Conservation (phyloP, 2,888 invertebrate species). For the Tridacna gigas region DNA sequence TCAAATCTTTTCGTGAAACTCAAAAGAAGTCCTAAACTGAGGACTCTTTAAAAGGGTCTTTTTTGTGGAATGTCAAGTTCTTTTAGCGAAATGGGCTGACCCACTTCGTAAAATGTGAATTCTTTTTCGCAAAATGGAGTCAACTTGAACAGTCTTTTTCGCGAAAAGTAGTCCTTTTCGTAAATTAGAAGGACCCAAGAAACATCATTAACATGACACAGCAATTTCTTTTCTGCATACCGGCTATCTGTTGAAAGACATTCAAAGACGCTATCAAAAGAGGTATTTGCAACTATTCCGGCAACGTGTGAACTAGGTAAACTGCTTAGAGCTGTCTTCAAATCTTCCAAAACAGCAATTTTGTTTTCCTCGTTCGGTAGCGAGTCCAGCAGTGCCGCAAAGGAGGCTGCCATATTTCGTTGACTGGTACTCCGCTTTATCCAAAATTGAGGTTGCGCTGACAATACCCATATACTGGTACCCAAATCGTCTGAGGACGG, state of each 20-base stretch:
- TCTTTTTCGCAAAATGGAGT: no score
- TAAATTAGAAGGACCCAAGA: no score
- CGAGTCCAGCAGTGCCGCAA: slow-evolving; percentile 69
- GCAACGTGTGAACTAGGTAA: slow-evolving; percentile 65
- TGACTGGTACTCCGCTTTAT: no score
- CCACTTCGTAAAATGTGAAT: no score
- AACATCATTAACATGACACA: slow-evolving; percentile 36
- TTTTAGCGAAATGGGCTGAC: no score
- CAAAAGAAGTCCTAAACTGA: no score
- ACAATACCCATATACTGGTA: background rate
- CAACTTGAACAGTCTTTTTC: no score
- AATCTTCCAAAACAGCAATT: slow-evolving; percentile 70
- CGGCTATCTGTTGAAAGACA: slow-evolving; percentile 75
- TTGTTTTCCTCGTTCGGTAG: slow-evolving; percentile 71
- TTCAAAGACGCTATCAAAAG: slow-evolving; percentile 74
- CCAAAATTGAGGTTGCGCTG: slow-evolving; percentile 1
- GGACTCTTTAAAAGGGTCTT: no score
- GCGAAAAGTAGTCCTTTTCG: no score
- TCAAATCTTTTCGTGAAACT: no score
- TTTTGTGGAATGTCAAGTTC: no score
- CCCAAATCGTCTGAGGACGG: background rate
- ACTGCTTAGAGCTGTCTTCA: slow-evolving; percentile 72
- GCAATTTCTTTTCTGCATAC: slow-evolving; percentile 64
- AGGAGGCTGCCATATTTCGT: slow-evolving; percentile 63
- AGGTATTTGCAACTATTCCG: slow-evolving; percentile 72